Evolutionary conservation across 2,797 vertebrate species (phyloP).

Genomic region (Thamnophis elegans): DNA sequence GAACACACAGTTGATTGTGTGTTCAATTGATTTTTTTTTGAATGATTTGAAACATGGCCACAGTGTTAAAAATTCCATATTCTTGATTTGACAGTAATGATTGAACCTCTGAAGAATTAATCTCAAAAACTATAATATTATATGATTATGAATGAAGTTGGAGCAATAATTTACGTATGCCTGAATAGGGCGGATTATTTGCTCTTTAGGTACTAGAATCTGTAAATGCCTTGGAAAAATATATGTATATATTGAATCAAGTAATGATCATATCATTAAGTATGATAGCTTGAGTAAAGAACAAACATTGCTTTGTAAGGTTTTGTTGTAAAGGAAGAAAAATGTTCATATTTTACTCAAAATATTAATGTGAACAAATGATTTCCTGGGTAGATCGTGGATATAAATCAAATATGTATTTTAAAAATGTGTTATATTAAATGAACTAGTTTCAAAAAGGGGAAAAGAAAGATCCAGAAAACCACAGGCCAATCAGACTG

Average conservation of each 20-base stretch:
- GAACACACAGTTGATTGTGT: not conserved
- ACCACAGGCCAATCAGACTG: not conserved
- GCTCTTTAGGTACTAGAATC: not conserved
- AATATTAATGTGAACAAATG: not conserved
- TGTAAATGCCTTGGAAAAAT: not conserved
- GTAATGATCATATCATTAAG: not conserved
- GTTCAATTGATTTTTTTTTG: not conserved
- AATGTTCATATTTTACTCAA: not conserved
- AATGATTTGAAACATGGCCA: not conserved
- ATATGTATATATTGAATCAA: not conserved
- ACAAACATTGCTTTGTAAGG: not conserved
- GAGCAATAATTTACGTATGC: not conserved
- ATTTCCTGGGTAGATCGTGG: not conserved
- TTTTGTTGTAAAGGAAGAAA: not conserved
- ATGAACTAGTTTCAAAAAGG: not conserved
- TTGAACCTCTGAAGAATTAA: not conserved
- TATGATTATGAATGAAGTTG: not conserved
- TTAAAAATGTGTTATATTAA: not conserved
- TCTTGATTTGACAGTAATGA: not conserved
- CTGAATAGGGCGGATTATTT: not conserved
- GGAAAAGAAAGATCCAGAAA: not conserved
- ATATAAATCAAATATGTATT: not conserved
- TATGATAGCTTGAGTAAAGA: not conserved
- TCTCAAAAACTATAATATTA: not conserved
- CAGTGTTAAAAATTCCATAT: not conserved